phyloP scores from a whole-genome alignment of 30 jellyfish, hydroid and myxozoan genomes.

The Mastigias papua region DNA sequence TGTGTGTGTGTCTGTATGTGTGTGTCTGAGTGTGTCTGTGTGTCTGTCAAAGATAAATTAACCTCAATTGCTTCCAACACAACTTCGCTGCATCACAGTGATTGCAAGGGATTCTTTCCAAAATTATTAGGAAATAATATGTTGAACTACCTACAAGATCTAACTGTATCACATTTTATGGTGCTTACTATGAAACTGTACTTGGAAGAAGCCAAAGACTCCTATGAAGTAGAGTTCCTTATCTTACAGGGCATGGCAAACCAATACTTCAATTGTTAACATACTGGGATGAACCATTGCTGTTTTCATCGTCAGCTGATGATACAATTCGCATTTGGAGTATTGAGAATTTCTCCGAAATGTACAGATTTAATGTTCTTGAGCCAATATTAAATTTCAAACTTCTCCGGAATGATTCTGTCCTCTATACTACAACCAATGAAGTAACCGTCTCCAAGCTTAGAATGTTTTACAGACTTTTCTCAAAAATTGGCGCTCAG shows the following conservation, averaged over 20 bases:
- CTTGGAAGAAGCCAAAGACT: background rate
- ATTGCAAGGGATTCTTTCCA: too few species aligned
- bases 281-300: conserved; percentile 75
- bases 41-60: too few species aligned
- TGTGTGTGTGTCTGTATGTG: too few species aligned
- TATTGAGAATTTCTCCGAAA: conserved; percentile 88
- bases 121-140: too few species aligned
- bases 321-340: conserved; percentile 95
- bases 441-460: conserved; percentile 69
- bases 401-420: conserved; percentile 37
- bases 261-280: conserved; percentile 40
- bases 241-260: conserved; percentile 74
- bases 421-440: conserved; percentile 71
- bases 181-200: background rate
- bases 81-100: too few species aligned
- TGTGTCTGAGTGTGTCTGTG: too few species aligned
- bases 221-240: background rate
- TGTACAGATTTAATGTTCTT: conserved; percentile 76
- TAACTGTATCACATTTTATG: too few species aligned
- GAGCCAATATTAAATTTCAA: conserved; percentile 58
- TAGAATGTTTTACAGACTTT: conserved; percentile 68
- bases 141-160: too few species aligned
- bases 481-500: conserved; percentile 80
- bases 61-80: too few species aligned
- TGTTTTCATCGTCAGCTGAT: conserved; percentile 83